Evolutionary conservation across 2,888 invertebrate genomes (phyloP), one percentile per base, ranked within the genome.

Genomic region (Rhorus exstirpatorius): DNA sequence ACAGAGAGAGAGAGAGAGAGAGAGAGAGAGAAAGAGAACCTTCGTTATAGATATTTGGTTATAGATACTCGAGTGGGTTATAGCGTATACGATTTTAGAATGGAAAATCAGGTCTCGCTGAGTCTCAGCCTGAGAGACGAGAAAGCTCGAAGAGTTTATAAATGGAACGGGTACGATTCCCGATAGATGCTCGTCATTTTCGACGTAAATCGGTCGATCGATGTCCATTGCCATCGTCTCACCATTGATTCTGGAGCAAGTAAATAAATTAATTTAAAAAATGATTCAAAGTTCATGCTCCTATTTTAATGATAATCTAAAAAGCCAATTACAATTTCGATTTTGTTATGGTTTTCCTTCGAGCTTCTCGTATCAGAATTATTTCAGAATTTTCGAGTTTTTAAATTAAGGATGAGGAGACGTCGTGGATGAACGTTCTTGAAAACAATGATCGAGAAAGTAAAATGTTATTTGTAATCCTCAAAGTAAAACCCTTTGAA

Each of bases 111-210:
- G 79, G 77, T 63, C 79, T 77, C 74, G 63, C 53, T n/a, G 67
- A 58, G 14, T 46, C 26, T 31, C 60, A 51, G 61, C 41, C 35
- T 35, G 6, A 49, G 51, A 61, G 58, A 67, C 51, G 79, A 63
- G 77, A 76, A 17, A 63, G 81, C 74, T 38, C 17, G 26, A 65
- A 60, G 55, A 70, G 72, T 74, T 81, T 84, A 84, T 82, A 84
- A 84, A 82, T 84, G 77, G 79, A 80, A 72, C 41, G 19, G 19
- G 21, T 26, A 58, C 79, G 68, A 79, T 81, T 81, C 49, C 71
- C 35, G 24, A 79, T 46, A 61, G 79, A 84, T 79, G 76, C 77
- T 84, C n/a, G 81, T 83, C 84, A 81, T 21, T 67, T 67, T 72
- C 24, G 53, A 71, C 63, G 44, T 31, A 65, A 46, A 72, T 72